Percentiles rank a stretch among this genome's conserved stretches.
Conservation (phyloP, 2,113 vertebrate genomes). For the Bagarius yarrelli region DNA sequence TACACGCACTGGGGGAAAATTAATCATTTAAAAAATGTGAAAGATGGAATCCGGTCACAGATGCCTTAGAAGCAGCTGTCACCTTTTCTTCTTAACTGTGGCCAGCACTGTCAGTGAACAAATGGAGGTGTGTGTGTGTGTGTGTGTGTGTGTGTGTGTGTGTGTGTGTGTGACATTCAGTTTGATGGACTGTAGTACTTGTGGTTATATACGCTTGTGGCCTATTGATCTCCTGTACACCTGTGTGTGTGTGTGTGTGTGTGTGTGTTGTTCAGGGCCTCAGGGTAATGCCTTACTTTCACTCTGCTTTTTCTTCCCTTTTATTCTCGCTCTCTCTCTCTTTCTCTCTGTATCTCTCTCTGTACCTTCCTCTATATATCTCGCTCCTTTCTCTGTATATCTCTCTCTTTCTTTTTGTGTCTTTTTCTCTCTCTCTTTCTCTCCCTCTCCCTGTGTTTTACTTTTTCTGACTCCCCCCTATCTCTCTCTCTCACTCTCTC, state of each 20-base stretch:
- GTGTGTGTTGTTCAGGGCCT: slow-evolving; percentile 47
- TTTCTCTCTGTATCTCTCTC: slow-evolving; percentile 48
- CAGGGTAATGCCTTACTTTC: slow-evolving; percentile 30
- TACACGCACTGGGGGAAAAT: slow-evolving; percentile 33
- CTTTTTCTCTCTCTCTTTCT: slow-evolving; percentile 30
- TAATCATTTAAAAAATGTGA: slow-evolving; percentile 51
- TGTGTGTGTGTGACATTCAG: slow-evolving; percentile 21
- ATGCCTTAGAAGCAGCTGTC: slow-evolving; percentile 46
- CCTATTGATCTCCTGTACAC: slow-evolving; percentile 19
- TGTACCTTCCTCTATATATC: slow-evolving; percentile 40
- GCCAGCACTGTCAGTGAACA: slow-evolving; percentile 41
- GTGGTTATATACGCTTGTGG: slow-evolving; percentile 15
- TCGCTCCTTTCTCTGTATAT: neutral
- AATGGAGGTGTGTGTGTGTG: slow-evolving; percentile 26
- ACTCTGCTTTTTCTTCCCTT: slow-evolving; percentile 39
- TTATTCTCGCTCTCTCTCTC: slow-evolving; percentile 35
- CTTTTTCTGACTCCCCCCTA: slow-evolving; percentile 32
- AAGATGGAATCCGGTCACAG: slow-evolving; percentile 50
- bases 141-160: slow-evolving; percentile 33
- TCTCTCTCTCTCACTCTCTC: slow-evolving; percentile 45
- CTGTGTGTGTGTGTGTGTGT: slow-evolving; percentile 24
- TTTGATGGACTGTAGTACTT: neutral
- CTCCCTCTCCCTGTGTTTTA: slow-evolving; percentile 47
- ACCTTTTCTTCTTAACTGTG: slow-evolving; percentile 41
- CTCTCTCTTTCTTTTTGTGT: slow-evolving; percentile 47